phyloP scores from a whole-genome alignment of 2,113 vertebrate species.

The Elaphurus davidianus region DNA sequence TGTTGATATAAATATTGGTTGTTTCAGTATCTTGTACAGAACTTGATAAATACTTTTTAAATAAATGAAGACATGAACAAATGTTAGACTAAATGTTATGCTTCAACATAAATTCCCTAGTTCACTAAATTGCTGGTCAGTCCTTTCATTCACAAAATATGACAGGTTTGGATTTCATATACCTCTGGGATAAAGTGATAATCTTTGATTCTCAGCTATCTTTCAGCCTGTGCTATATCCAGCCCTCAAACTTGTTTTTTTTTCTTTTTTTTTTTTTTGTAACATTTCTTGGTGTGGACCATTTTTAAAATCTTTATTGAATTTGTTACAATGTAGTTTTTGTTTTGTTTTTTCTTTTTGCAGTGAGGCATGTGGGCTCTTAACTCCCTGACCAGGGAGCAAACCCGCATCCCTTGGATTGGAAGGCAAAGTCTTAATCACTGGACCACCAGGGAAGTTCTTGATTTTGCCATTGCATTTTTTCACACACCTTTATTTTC shows the following conservation, averaged over 20 bases:
- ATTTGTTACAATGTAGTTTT: neutral
- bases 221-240: neutral
- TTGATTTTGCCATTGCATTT: neutral
- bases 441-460: neutral
- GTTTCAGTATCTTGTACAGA: neutral
- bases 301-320: neutral
- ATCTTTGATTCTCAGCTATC: neutral
- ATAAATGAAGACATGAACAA: neutral
- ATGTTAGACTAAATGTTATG: neutral
- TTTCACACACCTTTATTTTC: neutral
- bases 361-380: neutral
- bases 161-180: neutral
- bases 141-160: neutral
- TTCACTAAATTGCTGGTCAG: neutral
- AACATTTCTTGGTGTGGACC: neutral
- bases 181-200: neutral
- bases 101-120: neutral
- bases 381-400: neutral
- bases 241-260: neutral
- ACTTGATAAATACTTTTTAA: neutral
- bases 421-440: neutral
- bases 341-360: neutral
- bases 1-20: neutral
- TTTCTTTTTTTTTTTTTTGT: neutral
- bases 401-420: neutral